phyloP scores from a whole-genome alignment of 2,797 vertebrate species.

The Gastrophryne carolinensis region DNA sequence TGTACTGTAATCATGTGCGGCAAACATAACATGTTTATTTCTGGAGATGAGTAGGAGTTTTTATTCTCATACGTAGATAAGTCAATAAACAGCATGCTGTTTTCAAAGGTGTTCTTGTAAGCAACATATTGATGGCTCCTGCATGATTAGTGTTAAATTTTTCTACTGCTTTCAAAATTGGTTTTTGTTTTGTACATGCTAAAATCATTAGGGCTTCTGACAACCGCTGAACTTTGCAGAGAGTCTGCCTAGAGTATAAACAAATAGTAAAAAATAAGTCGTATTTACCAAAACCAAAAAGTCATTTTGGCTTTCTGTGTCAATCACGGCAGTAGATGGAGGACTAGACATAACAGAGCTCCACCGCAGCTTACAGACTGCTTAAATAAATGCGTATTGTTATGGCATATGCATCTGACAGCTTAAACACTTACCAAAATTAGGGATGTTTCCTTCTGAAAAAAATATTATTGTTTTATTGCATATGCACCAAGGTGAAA shows the following conservation, averaged over 20 bases:
- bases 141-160: conserved; percentile 12
- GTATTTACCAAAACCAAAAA: conserved; percentile 27
- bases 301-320: conserved; percentile 7
- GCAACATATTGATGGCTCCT: not conserved
- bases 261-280: conserved; percentile 31
- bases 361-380: not conserved
- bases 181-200: conserved; percentile 1
- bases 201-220: conserved; percentile 20
- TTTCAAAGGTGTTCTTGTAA: conserved; percentile 23
- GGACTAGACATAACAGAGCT: not conserved
- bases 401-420: not conserved
- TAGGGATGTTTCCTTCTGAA: no score
- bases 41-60: conserved; percentile 19
- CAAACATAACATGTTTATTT: conserved; percentile 7
- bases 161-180: conserved; percentile 3
- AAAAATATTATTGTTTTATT: no score
- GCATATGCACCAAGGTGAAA: no score
- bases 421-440: no score
- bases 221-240: conserved; percentile 40
- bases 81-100: not conserved
- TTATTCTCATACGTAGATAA: not conserved
- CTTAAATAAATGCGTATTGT: not conserved
- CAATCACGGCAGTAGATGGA: not conserved
- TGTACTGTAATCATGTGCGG: not conserved
- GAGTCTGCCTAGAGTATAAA: conserved; percentile 16